These are phyloP conservation scores for Sceloporus tristichus DNA, from an alignment of 2,113 vertebrate species.

Conservation along the genomic window DNA sequence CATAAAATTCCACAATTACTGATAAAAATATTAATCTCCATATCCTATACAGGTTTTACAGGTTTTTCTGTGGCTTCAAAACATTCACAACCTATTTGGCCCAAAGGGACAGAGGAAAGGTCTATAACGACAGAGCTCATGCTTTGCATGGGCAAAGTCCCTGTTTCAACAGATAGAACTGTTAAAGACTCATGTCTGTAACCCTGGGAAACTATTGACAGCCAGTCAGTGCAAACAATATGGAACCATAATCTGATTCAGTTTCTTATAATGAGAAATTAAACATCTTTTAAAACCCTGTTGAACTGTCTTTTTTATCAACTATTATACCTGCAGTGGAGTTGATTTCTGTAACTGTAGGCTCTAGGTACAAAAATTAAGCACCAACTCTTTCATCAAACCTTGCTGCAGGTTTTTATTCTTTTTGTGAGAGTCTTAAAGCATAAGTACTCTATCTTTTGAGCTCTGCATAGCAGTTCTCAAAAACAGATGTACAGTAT, in stretches of 20 bases:
- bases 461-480: neutral
- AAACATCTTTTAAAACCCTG: neutral
- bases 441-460: neutral
- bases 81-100: neutral
- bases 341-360: neutral
- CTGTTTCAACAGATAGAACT: neutral
- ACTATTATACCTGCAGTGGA: too few species aligned
- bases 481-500: neutral
- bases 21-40: too few species aligned
- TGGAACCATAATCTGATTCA: neutral
- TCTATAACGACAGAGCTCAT: neutral
- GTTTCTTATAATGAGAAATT: neutral
- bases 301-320: neutral
- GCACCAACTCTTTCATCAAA: neutral
- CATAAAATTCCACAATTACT: too few species aligned
- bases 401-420: neutral
- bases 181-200: neutral
- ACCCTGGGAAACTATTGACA: neutral
- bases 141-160: neutral
- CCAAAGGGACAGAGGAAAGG: neutral
- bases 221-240: neutral
- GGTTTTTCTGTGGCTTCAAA: neutral
- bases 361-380: neutral
- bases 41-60: neutral
- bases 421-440: neutral